Conservation (phyloP, 2,113 vertebrate genomes). For the Clarias macrocephalus region DNA sequence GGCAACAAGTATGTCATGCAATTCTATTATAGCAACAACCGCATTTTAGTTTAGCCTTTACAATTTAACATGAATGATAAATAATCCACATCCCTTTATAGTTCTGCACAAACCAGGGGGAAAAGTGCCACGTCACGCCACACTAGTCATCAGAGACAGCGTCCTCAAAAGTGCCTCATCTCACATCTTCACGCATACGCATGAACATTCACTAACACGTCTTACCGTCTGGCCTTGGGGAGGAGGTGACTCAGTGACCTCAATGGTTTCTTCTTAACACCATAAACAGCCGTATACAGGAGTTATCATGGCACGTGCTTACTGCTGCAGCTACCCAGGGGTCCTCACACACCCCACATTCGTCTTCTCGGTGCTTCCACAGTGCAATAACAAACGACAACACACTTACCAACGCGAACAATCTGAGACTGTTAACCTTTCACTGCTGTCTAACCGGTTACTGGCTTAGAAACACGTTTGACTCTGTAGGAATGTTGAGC, state of each 20-base stretch:
- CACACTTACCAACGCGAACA: conserved; percentile 21
- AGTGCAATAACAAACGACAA: conserved; percentile 33
- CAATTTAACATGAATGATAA: neutral
- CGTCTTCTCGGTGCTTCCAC: conserved; percentile 20
- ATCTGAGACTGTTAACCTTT: conserved; percentile 41
- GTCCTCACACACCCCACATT: conserved; percentile 39
- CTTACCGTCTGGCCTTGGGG: conserved; percentile 1
- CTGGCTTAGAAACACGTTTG: neutral
- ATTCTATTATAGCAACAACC: neutral
- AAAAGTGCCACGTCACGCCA: neutral
- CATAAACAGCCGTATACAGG: conserved; percentile 60
- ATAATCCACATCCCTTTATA: neutral
- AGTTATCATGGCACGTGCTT: conserved; percentile 52
- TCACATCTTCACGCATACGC: conserved; percentile 4
- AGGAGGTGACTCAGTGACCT: conserved; percentile 53
- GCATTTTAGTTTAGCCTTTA: conserved; percentile 8
- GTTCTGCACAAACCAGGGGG: neutral
- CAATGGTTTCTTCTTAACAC: conserved; percentile 59
- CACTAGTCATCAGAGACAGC: neutral
- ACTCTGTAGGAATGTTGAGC: neutral
- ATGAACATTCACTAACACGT: conserved; percentile 25
- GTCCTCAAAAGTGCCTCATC: conserved; percentile 20
- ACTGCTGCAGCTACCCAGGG: conserved; percentile 50
- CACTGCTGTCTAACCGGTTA: neutral
- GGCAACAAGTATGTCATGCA: neutral